Evolutionary conservation across 2,113 vertebrate genomes (phyloP).

Genomic region (Uria lomvia): DNA sequence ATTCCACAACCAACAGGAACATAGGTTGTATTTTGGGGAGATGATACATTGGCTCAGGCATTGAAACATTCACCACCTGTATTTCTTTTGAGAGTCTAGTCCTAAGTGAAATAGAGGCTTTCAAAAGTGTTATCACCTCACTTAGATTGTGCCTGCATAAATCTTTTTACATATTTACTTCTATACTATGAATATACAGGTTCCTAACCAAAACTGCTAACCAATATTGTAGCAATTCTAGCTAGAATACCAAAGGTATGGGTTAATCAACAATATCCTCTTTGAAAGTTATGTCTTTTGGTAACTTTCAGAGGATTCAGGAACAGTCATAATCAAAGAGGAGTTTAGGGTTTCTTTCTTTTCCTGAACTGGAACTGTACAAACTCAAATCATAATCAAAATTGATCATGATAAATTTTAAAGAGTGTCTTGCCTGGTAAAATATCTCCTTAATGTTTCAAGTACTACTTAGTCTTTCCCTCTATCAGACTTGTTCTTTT

Average conservation of each 20-base stretch:
- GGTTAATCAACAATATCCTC: not conserved
- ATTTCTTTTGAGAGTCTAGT: not conserved
- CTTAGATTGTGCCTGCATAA: not conserved
- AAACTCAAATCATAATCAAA: not conserved
- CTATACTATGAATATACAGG: not conserved
- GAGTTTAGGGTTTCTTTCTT: not conserved
- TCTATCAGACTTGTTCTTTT: not conserved
- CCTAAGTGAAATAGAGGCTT: not conserved
- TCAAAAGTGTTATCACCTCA: not conserved
- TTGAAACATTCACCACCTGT: not conserved
- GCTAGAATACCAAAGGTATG: not conserved
- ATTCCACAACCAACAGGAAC: not conserved
- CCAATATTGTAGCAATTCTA: not conserved
- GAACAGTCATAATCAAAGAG: not conserved
- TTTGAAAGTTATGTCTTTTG: not conserved
- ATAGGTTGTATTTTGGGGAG: not conserved
- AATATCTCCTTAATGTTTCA: not conserved
- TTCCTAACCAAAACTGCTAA: not conserved
- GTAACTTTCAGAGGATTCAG: not conserved
- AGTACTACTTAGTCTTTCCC: not conserved
- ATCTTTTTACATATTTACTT: not conserved
- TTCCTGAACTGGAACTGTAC: not conserved
- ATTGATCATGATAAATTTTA: not conserved
- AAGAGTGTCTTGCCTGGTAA: not conserved
- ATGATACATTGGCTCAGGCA: not conserved